phyloP scores from a whole-genome alignment of 1,140 invertebrate genomes.

The Gryllus bimaculatus region DNA sequence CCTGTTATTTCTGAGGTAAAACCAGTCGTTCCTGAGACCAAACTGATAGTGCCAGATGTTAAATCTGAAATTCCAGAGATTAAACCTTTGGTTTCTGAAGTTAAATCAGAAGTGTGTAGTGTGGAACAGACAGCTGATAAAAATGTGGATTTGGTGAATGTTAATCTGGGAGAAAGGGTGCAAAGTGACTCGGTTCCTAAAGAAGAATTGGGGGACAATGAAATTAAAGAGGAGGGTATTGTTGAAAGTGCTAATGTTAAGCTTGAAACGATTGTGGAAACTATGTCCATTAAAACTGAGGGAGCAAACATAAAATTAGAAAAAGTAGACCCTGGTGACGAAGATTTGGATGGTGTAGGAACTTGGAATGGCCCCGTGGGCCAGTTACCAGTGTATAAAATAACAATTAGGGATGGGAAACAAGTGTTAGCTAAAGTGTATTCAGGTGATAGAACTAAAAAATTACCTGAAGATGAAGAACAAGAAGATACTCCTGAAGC shows the following conservation, averaged over 20 bases:
- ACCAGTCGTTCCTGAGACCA: not conserved
- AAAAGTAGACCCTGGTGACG: constrained; percentile 13
- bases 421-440: constrained; percentile 57
- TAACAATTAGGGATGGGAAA: constrained; percentile 62
- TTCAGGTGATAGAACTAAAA: constrained; percentile 30
- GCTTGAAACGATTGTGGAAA: not conserved
- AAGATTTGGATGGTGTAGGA: constrained; percentile 22
- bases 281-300: not conserved
- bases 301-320: constrained; percentile 12
- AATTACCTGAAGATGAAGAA: constrained; percentile 9
- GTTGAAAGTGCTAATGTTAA: not conserved
- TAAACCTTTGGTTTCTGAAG: too few relatives aligned
- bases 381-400: constrained; percentile 46
- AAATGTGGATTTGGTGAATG: not conserved
- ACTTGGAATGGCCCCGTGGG: constrained; percentile 18
- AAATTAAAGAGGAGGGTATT: too few relatives aligned
- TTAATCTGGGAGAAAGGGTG: not conserved
- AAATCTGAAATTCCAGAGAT: not conserved
- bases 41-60: not conserved
- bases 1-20: not conserved
- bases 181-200: not conserved
- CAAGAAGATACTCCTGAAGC: constrained; percentile 18
- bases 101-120: not conserved
- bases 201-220: not conserved
- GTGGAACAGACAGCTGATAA: not conserved